Conservation (phyloP, 2,888 invertebrate genomes). For the Glaucopsyche alexis region DNA sequence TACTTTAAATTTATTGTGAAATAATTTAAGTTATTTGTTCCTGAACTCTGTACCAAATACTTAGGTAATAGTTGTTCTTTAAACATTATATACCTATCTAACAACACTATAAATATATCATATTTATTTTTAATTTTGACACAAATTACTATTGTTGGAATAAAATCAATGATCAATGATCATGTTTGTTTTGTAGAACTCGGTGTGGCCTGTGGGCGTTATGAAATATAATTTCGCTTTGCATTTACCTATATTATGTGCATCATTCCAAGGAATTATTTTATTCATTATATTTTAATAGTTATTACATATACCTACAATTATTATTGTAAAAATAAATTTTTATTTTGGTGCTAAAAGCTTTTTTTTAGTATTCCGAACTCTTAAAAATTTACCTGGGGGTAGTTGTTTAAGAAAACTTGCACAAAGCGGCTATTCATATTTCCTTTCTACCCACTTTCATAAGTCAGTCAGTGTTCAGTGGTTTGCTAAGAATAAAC, state of each 20-base stretch:
- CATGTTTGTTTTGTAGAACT: background rate
- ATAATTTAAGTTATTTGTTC: background rate
- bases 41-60: background rate
- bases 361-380: slow-evolving; percentile 4
- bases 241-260: slow-evolving; percentile 27
- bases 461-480: too few relatives aligned
- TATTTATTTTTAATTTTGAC: too few relatives aligned
- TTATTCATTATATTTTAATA: background rate
- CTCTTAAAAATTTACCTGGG: too few relatives aligned
- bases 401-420: too few relatives aligned
- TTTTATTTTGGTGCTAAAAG: slow-evolving; percentile 1
- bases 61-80: background rate
- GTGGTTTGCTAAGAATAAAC: too few relatives aligned
- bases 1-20: too few relatives aligned
- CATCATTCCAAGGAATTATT: slow-evolving; percentile 22
- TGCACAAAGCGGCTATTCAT: too few relatives aligned
- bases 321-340: slow-evolving; percentile 18
- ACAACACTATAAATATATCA: background rate
- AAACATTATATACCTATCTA: background rate
- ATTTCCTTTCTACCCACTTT: too few relatives aligned
- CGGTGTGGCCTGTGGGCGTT: background rate
- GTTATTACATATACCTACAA: background rate
- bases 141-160: too few relatives aligned
- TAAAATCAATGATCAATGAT: background rate
- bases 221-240: slow-evolving; percentile 8